phyloP scores from a whole-genome alignment of 37 sponge, comb jelly and placozoan genomes.

The Cladorhizidae sp. region DNA sequence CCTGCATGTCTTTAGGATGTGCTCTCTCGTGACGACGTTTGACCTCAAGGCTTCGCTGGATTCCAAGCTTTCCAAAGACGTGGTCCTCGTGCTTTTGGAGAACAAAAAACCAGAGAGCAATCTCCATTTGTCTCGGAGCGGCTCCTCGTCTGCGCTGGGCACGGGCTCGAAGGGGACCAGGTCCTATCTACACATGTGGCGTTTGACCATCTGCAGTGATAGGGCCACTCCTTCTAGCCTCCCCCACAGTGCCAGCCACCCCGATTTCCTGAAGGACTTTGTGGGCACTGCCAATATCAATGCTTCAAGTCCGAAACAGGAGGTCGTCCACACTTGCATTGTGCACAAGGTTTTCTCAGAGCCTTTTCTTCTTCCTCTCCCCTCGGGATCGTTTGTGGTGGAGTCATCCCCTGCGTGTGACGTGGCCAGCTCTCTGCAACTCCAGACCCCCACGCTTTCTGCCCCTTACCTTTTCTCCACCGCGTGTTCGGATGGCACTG shows the following conservation, averaged over 20 bases:
- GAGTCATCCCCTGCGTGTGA: slow-evolving; percentile 53
- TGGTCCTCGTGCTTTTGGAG: slow-evolving; percentile 47
- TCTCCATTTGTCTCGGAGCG: no score
- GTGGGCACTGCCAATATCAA: no score
- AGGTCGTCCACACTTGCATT: not conserved
- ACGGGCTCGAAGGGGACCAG: not conserved
- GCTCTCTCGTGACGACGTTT: slow-evolving; percentile 45
- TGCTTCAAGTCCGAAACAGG: not conserved
- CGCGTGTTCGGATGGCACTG: slow-evolving; percentile 67
- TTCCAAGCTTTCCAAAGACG: slow-evolving; percentile 24
- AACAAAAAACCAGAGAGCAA: slow-evolving; percentile 6
- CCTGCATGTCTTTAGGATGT: slow-evolving; percentile 52
- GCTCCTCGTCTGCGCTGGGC: not conserved
- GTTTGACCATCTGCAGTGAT: not conserved
- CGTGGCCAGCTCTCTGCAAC: slow-evolving; percentile 51
- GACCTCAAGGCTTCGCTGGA: slow-evolving; percentile 35
- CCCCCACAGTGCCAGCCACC: no score
- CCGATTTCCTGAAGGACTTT: no score
- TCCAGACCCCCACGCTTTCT: slow-evolving; percentile 55
- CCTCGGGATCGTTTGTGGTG: slow-evolving; percentile 34
- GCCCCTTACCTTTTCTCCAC: slow-evolving; percentile 83
- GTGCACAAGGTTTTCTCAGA: slow-evolving; percentile 46
- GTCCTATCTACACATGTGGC: slow-evolving; percentile 54
- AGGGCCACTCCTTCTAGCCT: not conserved
- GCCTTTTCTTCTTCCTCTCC: slow-evolving; percentile 41